Percentiles rank a stretch among this genome's conserved stretches.
These are phyloP conservation scores for Chrysolina haemoptera DNA, from an alignment of 2,888 invertebrate genomes.

Conservation along the genomic window DNA sequence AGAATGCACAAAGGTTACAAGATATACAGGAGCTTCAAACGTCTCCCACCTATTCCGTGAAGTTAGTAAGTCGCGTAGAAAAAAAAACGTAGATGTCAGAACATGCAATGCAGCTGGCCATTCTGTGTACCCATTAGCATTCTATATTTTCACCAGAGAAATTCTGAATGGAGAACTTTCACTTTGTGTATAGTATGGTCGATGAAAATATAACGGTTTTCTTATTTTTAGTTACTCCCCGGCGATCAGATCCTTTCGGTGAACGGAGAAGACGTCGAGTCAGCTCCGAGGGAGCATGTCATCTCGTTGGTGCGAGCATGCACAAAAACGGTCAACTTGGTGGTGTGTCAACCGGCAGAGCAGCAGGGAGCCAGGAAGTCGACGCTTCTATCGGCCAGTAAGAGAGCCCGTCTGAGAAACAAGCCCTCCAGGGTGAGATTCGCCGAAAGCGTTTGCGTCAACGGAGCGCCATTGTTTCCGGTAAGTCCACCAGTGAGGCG, in stretches of 20 bases:
- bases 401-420: slow-evolving; percentile 84
- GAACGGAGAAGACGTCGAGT: slow-evolving; percentile 91
- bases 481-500: slow-evolving; percentile 70
- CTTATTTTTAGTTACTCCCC: slow-evolving; percentile 78
- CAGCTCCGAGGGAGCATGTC: slow-evolving; percentile 89
- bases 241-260: slow-evolving; percentile 93
- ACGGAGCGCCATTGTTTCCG: slow-evolving; percentile 86
- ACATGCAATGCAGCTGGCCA: no score
- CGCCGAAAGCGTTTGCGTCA: slow-evolving; percentile 90
- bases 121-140: no score
- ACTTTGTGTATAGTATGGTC: no score
- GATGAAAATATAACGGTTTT: no score
- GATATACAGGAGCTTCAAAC: no score
- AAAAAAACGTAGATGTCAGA: no score
- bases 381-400: slow-evolving; percentile 89
- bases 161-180: no score
- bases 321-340: slow-evolving; percentile 80
- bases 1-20: no score
- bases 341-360: slow-evolving; percentile 87
- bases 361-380: slow-evolving; percentile 76
- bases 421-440: slow-evolving; percentile 90
- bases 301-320: slow-evolving; percentile 90
- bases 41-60: no score
- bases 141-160: no score
- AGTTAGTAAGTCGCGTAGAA: no score